Evolutionary conservation across 1,140 invertebrate species (phyloP), one percentile per base, ranked within the genome.

Genomic region (Atta colombica): DNA sequence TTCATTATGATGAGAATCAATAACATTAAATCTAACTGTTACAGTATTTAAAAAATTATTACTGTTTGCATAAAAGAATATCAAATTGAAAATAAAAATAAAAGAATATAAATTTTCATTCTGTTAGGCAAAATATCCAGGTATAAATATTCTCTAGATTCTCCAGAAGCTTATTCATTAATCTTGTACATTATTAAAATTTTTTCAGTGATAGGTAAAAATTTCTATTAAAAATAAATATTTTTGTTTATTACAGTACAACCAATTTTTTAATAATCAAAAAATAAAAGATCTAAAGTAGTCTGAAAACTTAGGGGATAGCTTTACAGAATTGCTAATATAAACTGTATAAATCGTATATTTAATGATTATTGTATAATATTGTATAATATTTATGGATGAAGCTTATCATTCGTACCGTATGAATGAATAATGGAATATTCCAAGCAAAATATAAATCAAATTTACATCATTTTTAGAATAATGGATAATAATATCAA

Each of bases 381-480:
- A 53, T 55, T 35, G 25, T 55, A n/a, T 72, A 35, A 77, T 60
- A 39, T 58, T 75, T 75, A 72, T 75, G 12, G 3, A 58, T 39
- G 31, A 14, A 55, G 25, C 14, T 77, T 25, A 77, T 75, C 2
- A 55, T 75, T 71, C 16, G 3, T 51, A 31, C 3, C 51, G 21
- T 72, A 53, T 72, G 51, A 51, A 39, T 28, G 25, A 21, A 10
- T 18, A 61, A 53, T 16, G 7, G 31, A 60, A 14, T 74, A 53
- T 18, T 18, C 8, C 35, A 21, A 28, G 10, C 14, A 39, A n/a
- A 77, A 28, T 10, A 75, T 18, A 35, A 35, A 39, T 58, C 8
- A 35, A 75, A 60, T 75, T 60, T 16, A 58, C 6, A 35, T 60
- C 7, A 12, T 60, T 75, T 39, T 58, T 60, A 60, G 14, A 58